These are phyloP conservation scores for Dicyrtoma fusca DNA, from an alignment of 2,888 invertebrate genomes.

Conservation along the genomic window DNA sequence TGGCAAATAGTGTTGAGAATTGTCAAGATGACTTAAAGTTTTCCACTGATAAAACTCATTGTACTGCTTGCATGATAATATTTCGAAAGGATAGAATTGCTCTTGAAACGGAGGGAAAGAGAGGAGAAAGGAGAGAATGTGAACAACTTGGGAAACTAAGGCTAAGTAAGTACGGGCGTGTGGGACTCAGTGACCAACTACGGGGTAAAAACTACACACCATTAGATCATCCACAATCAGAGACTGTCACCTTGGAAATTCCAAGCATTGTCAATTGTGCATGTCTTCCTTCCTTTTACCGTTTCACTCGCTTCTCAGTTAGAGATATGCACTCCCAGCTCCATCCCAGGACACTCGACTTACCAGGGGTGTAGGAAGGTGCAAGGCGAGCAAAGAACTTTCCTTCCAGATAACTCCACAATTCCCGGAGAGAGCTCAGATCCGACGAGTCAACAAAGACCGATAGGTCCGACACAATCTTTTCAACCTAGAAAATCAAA, in stretches of 20 bases:
- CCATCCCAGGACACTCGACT: constrained; percentile 41
- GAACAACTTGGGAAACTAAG: not conserved
- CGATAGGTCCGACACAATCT: constrained; percentile 55
- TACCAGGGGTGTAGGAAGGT: constrained; percentile 77
- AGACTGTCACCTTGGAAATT: no score
- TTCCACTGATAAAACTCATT: constrained; percentile 29
- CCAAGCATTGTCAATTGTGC: no score
- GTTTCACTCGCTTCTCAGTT: not conserved
- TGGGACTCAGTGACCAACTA: no score
- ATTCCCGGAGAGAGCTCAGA: constrained; percentile 75
- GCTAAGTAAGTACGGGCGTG: no score
- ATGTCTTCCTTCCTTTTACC: not conserved
- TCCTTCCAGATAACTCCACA: constrained; percentile 87
- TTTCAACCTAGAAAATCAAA: constrained; percentile 48
- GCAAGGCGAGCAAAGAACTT: constrained; percentile 87
- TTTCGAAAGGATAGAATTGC: constrained; percentile 1
- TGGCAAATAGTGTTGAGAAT: constrained; percentile 16
- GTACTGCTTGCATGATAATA: constrained; percentile 35
- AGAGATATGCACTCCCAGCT: no score
- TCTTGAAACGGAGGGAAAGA: constrained; percentile 1
- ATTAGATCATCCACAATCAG: no score
- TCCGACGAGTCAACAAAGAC: constrained; percentile 67
- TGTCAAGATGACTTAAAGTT: constrained; percentile 30
- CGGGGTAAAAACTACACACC: no score
- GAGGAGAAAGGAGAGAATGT: not conserved